These are phyloP conservation scores for Rhagophthalmus giganteus DNA, from an alignment of 2,888 invertebrate genomes.

Conservation along the genomic window DNA sequence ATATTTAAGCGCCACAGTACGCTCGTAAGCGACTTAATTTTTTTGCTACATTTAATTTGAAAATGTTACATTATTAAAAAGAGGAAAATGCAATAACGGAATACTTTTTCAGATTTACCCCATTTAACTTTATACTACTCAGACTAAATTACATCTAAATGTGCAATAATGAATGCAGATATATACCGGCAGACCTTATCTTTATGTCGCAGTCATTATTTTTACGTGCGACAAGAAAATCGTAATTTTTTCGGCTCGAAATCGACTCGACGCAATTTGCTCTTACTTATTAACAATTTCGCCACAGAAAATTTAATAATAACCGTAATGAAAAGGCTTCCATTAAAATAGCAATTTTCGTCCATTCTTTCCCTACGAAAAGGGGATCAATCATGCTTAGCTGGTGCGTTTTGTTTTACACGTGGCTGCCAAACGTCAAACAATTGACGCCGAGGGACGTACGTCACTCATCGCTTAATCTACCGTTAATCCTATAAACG, in stretches of 20 bases:
- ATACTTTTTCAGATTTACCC: slow-evolving; percentile 40
- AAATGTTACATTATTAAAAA: slow-evolving; percentile 42
- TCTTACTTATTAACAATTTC: slow-evolving; percentile 7
- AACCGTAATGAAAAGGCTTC: slow-evolving; percentile 6
- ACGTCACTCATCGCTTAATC: slow-evolving; percentile 44
- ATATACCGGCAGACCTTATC: slow-evolving; percentile 27
- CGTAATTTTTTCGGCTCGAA: slow-evolving; percentile 9
- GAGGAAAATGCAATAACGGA: slow-evolving; percentile 37
- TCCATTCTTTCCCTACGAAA: slow-evolving; percentile 8
- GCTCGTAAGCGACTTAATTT: slow-evolving; percentile 30
- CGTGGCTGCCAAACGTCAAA: slow-evolving; percentile 45
- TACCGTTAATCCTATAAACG: slow-evolving; percentile 47
- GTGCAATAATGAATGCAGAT: slow-evolving; percentile 32
- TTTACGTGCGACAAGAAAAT: slow-evolving; percentile 23
- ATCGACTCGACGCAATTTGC: slow-evolving; percentile 3
- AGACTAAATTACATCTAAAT: slow-evolving; percentile 33
- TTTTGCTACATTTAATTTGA: slow-evolving; percentile 47
- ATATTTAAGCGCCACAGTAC: slow-evolving; percentile 1
- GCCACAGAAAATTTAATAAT: slow-evolving; percentile 11
- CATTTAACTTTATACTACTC: slow-evolving; percentile 33
- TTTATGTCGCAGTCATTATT: slow-evolving; percentile 26
- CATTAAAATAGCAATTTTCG: slow-evolving; percentile 14
- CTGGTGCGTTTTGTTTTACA: slow-evolving; percentile 37
- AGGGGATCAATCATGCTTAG: slow-evolving; percentile 28
- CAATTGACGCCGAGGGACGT: slow-evolving; percentile 35